These are phyloP conservation scores for Melanotaenia trifasciata DNA, from an alignment of 2,797 vertebrate species.

Conservation along the genomic window DNA sequence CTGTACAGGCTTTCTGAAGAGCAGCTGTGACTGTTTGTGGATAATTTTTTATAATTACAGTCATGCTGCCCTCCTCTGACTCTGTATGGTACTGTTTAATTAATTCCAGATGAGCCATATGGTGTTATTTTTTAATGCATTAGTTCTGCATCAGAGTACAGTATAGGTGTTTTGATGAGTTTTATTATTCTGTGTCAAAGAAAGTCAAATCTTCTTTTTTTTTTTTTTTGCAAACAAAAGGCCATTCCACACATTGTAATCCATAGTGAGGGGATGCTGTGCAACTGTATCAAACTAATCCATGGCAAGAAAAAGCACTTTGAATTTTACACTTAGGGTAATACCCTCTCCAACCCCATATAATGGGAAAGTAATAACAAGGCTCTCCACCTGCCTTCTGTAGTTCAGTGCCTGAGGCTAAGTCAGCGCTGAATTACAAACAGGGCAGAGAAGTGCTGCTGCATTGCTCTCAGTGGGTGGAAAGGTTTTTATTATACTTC, in stretches of 20 bases:
- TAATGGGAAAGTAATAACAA: constrained; percentile 17
- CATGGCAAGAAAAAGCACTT: background rate
- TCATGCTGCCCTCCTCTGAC: constrained; percentile 67
- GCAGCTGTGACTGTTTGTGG: constrained; percentile 2
- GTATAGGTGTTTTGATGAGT: background rate
- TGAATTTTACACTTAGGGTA: background rate
- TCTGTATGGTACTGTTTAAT: constrained; percentile 10
- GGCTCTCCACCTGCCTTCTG: constrained; percentile 1
- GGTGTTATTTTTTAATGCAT: background rate
- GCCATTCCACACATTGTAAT: background rate
- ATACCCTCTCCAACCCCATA: constrained; percentile 12
- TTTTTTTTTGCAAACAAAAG: background rate
- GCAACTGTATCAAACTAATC: background rate
- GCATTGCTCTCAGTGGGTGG: constrained; percentile 16
- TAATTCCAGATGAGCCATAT: no score
- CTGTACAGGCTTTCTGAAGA: background rate
- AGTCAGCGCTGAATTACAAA: constrained; percentile 7
- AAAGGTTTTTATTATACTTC: background rate
- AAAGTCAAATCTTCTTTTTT: background rate
- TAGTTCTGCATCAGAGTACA: background rate
- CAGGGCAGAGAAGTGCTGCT: constrained; percentile 4
- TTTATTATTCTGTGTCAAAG: background rate
- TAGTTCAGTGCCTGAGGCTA: background rate
- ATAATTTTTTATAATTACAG: constrained; percentile 22
- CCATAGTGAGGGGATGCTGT: background rate